These are phyloP conservation scores for Columba guinea DNA, from an alignment of 2,797 vertebrate genomes.

Conservation along the genomic window DNA sequence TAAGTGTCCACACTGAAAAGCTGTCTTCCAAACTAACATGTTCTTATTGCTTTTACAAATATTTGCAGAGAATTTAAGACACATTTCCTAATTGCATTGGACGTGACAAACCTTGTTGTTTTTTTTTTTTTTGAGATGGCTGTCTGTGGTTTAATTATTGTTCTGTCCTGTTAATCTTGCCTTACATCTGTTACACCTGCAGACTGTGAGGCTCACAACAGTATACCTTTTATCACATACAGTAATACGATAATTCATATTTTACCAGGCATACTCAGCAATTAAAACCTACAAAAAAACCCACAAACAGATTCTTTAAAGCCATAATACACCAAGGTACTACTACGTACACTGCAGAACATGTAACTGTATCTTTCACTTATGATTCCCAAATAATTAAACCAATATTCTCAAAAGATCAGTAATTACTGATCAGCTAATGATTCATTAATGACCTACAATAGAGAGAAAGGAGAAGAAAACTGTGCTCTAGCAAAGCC, in stretches of 20 bases:
- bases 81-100: slow-evolving; percentile 68
- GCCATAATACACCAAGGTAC: slow-evolving; percentile 51
- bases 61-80: slow-evolving; percentile 73
- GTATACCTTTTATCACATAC: slow-evolving; percentile 70
- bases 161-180: slow-evolving; percentile 76
- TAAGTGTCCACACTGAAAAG: slow-evolving; percentile 59
- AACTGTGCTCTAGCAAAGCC: neutral
- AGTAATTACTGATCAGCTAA: slow-evolving; percentile 59
- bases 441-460: slow-evolving; percentile 64
- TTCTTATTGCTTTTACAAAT: slow-evolving; percentile 71
- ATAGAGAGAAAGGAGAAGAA: slow-evolving; percentile 49
- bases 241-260: slow-evolving; percentile 75
- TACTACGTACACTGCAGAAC: slow-evolving; percentile 22
- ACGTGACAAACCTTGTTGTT: slow-evolving; percentile 55
- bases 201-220: slow-evolving; percentile 62
- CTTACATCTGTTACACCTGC: slow-evolving; percentile 77
- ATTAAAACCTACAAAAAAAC: slow-evolving; percentile 69
- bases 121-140: slow-evolving; percentile 62
- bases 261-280: slow-evolving; percentile 71
- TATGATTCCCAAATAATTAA: slow-evolving; percentile 70
- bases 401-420: slow-evolving; percentile 51
- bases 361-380: slow-evolving; percentile 27
- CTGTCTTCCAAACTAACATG: slow-evolving; percentile 64
- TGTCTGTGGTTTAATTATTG: slow-evolving; percentile 77
- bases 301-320: slow-evolving; percentile 50